A percentile compares a stretch with the other conserved stretches of the same genome.
Evolutionary conservation across 2,113 vertebrate species (phyloP).

Genomic region (Origma solitaria): DNA sequence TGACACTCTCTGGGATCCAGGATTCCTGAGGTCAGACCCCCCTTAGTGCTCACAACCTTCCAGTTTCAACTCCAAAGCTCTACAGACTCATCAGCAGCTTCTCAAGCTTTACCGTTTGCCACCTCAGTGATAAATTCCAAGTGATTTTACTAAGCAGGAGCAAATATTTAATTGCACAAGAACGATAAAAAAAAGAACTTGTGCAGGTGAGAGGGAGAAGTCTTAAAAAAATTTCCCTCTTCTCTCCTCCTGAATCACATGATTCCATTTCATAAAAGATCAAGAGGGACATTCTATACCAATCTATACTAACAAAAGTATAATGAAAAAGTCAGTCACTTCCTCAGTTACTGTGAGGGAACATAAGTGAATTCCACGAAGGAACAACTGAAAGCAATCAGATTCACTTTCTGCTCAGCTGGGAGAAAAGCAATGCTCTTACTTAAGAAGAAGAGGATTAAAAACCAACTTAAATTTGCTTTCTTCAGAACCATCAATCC

Average conservation of each 20-base stretch:
- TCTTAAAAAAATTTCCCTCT: background rate
- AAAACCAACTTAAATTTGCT: background rate
- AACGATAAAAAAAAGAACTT: background rate
- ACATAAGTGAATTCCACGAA: background rate
- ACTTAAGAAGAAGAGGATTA: background rate
- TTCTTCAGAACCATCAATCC: background rate
- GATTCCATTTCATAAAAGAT: background rate
- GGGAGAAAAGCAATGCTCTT: background rate
- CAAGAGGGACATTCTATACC: background rate
- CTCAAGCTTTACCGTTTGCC: background rate
- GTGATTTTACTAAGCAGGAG: background rate
- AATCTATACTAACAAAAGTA: background rate
- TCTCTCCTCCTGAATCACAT: background rate
- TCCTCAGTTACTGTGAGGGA: background rate
- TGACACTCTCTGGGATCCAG: background rate
- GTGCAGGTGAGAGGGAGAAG: background rate
- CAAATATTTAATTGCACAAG: background rate
- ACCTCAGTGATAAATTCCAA: background rate
- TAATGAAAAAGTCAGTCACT: background rate
- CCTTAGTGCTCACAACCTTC: background rate
- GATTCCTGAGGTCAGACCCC: background rate
- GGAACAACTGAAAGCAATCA: conserved; percentile 23
- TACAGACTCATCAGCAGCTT: background rate
- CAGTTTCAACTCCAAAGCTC: background rate
- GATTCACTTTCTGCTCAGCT: background rate